A percentile compares a stretch with the other conserved stretches of the same genome.
These are phyloP conservation scores for Boloria euphrosyne DNA, from an alignment of 2,888 invertebrate species.

Conservation along the genomic window DNA sequence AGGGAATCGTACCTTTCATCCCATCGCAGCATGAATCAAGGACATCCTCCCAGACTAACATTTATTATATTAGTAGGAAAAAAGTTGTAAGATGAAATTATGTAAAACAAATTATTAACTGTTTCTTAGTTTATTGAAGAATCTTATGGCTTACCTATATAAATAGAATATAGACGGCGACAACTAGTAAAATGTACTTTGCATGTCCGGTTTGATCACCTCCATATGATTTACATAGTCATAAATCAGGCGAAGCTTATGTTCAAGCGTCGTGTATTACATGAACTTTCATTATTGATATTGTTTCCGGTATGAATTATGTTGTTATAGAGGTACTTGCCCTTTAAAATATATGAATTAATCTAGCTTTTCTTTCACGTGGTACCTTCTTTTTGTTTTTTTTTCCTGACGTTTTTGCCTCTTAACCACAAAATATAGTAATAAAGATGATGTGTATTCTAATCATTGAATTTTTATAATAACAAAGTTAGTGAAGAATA, in stretches of 20 bases:
- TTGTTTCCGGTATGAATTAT: conserved; percentile 26
- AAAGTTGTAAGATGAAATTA: no score
- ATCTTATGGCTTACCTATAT: not conserved
- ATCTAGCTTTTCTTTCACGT: not conserved
- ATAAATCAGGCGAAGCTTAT: conserved; percentile 31
- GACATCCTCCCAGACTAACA: no score
- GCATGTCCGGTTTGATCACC: conserved; percentile 22
- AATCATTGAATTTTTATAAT: no score
- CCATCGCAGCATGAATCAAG: no score
- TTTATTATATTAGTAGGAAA: no score
- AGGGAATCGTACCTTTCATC: no score
- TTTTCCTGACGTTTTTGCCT: no score
- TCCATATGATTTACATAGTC: conserved; percentile 31
- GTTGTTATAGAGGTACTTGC: conserved; percentile 13
- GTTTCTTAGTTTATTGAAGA: no score
- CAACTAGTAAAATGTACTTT: conserved; percentile 10
- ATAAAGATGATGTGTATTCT: no score
- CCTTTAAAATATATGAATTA: not conserved
- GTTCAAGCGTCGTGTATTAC: conserved; percentile 32
- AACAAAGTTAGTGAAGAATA: no score
- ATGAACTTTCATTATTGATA: conserved; percentile 28
- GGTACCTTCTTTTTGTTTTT: not conserved
- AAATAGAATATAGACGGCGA: not conserved
- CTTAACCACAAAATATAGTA: no score
- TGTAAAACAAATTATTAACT: no score